Base-by-base conservation (phyloP, 2,113 vertebrate genomes). In the Gorsachius goisagi region DNA sequence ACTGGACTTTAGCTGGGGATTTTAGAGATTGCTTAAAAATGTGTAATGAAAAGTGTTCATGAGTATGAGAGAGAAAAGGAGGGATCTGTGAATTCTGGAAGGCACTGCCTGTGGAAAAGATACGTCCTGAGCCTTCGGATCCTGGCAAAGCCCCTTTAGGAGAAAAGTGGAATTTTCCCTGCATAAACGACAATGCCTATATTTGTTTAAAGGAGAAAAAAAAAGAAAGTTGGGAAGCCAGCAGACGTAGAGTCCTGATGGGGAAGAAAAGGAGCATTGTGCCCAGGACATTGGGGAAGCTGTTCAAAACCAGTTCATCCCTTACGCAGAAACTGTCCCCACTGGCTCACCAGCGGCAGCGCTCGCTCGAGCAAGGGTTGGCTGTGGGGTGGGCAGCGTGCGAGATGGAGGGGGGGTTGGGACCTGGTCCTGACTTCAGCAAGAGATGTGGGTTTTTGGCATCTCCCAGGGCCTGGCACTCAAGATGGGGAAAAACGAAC, bases 161-260 rank as follows among this genome's bases (percentile, higher is more conserved):
- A 93, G 89, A 64, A 91, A 90, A 90, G 56, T 77, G 78, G 93
- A 96, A 95, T 94, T 97, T 95, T 89, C 75, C 55, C 44, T 74
- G 39, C 45, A 35, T 24, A 47, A 89, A 55, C 45, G 78, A 95
- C 73, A 94, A 89, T 85, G 55, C 11, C 21, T 49, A 12, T 83
- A 67, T 91, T 87, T 95, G 78, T 96, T 84, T 56, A 35, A 88
- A 77, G 39, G 39, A 55, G 35, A 20, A 47, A 4, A 60, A 44
- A 49, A 52, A 49, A 56, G 63, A 22, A 58, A 9, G 22, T 55
- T 76, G 58, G 13, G 72, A 94, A 93, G 47, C 16, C 85, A 94
- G 63, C 44, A 90, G 87, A 77, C 0, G 0, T 47, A 22, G 59
- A 91, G 67, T 58, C 52, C 52, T 86, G 88, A 35, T 64, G 71